Base-by-base conservation (phyloP, 2,888 invertebrate species). In the Biston stratarius region DNA sequence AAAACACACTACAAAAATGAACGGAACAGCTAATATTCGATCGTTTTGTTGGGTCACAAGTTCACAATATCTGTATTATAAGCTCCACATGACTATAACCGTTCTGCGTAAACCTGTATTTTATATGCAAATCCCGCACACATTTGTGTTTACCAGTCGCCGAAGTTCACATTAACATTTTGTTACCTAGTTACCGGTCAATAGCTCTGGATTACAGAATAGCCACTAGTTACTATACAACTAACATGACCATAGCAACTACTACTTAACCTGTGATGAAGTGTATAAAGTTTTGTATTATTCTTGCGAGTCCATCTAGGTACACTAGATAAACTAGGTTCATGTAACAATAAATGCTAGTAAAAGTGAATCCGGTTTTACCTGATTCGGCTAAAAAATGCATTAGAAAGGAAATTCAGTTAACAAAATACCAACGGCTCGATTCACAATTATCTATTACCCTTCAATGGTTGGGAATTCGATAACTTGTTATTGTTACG, bases 351-450 rank as follows among this genome's bases (percentile, higher is more conserved):
- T 33, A n/a, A n/a, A 51, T 51, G 12, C 8, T n/a, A 7, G 33
- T 42, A 48, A 33, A 33, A 57, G 15, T 24, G 24, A 5, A 38
- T 61, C 68, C 48, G 49, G 72, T 66, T 62, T 70, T 49, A 72
- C 70, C 64, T 57, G 72, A 70, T 68, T 38, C 33, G 44, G 60
- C 56, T 34, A 62, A 72, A n/a, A 72, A 72, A 60, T 64, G 64
- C 64, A 67, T 64, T 71, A 71, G 68, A 69, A 70, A 71, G 70
- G 70, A 33, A 10, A 38, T 8, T 11, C 45, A 61, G 33, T 51
- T 24, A 15, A 61, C 12, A 10, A 65, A 66, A 62, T 61, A 62
- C 34, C 67, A 67, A 58, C 58, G n/a, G 67, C 61, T 67, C 67
- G 58, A 58, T 53, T 51, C 33, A 58, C 65, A 42, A 65, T 61